A percentile compares a stretch with the other conserved stretches of the same genome.
Conservation (phyloP, 2,113 vertebrate species). For the Gymnogyps californianus region DNA sequence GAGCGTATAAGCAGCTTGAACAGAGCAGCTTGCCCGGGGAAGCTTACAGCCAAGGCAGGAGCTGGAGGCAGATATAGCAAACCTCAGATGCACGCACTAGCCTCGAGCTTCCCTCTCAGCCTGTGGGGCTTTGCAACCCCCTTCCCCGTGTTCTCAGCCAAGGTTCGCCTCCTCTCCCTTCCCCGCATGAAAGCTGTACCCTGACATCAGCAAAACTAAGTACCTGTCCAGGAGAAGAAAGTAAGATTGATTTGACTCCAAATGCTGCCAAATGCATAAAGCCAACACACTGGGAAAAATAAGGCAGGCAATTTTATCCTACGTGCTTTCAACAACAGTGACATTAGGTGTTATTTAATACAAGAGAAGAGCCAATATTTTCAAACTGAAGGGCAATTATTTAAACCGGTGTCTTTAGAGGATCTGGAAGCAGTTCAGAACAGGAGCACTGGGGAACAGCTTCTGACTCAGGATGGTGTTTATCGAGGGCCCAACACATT, state of each 20-base stretch:
- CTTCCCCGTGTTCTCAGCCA: neutral
- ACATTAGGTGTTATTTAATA: slow-evolving; percentile 11
- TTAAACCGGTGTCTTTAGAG: neutral
- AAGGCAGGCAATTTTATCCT: slow-evolving; percentile 10
- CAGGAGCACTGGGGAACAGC: neutral
- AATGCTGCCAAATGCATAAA: slow-evolving; percentile 19
- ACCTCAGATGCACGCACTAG: neutral
- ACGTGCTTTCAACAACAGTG: neutral
- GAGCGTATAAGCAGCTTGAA: neutral
- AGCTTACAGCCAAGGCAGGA: neutral
- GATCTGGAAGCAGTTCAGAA: neutral
- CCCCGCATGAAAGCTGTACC: neutral
- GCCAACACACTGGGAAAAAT: neutral
- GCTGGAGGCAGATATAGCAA: neutral
- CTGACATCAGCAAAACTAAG: neutral
- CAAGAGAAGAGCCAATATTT: neutral
- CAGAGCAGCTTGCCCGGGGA: neutral
- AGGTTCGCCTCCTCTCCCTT: neutral
- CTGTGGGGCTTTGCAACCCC: neutral
- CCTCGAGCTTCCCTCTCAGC: neutral
- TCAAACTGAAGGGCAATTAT: slow-evolving; percentile 4
- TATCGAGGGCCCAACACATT: neutral
- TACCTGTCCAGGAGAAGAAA: neutral
- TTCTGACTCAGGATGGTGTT: neutral
- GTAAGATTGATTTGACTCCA: slow-evolving; percentile 21